Conservation (phyloP, 2,113 vertebrate species). For the Indri indri region DNA sequence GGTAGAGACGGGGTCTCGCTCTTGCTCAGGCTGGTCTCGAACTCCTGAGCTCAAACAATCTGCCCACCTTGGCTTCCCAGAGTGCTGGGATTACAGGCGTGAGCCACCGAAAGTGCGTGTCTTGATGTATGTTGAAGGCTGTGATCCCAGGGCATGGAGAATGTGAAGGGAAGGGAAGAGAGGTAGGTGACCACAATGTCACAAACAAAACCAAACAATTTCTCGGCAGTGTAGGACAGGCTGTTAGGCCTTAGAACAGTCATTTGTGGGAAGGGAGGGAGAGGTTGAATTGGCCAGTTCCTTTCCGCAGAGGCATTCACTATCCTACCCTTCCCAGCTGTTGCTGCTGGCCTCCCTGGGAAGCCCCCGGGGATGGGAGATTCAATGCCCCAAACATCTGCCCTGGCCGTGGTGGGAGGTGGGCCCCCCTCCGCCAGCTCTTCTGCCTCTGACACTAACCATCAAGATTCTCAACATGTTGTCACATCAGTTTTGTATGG, state of each 20-base stretch:
- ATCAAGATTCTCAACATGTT: background rate
- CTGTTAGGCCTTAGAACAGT: background rate
- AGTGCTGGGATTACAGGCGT: too few relatives aligned
- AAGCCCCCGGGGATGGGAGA: background rate
- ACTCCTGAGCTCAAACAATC: too few relatives aligned
- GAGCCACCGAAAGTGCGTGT: too few relatives aligned
- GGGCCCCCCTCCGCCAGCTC: background rate
- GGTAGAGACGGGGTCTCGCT: too few relatives aligned
- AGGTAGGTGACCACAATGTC: background rate
- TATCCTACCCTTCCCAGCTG: background rate
- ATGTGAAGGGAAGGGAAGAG: background rate
- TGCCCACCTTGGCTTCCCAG: too few relatives aligned
- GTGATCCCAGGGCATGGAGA: background rate
- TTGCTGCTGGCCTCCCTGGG: background rate
- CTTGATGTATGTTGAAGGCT: background rate
- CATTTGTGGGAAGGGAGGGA: background rate
- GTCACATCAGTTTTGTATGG: background rate
- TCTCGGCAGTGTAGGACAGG: background rate
- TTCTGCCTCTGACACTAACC: background rate
- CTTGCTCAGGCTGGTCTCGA: too few relatives aligned
- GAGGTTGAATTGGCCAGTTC: background rate
- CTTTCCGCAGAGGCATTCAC: background rate
- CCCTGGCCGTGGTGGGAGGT: background rate
- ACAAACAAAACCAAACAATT: background rate
- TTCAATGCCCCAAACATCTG: background rate